These are phyloP conservation scores for Perca schrenkii DNA, from an alignment of 2,113 vertebrate species.

Conservation along the genomic window DNA sequence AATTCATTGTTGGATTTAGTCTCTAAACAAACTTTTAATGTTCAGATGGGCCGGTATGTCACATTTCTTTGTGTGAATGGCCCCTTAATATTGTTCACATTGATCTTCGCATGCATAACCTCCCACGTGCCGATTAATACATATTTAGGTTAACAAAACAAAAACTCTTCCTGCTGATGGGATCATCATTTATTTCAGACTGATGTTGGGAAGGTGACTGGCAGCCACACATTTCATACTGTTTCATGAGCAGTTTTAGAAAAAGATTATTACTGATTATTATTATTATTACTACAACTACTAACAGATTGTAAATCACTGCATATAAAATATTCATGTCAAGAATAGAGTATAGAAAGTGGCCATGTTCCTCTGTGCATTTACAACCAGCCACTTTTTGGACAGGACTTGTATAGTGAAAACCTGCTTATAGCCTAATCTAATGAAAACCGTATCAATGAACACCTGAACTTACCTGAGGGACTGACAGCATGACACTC, in stretches of 20 bases:
- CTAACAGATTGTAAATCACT: no score
- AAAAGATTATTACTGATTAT: no score
- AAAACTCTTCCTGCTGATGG: no score
- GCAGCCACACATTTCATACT: no score
- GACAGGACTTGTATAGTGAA: background rate
- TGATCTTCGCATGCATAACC: background rate
- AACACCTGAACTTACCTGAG: constrained; percentile 82
- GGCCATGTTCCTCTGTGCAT: background rate
- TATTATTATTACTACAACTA: no score
- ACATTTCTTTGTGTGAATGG: no score
- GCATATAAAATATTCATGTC: no score
- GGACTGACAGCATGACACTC: constrained; percentile 85
- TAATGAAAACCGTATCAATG: background rate
- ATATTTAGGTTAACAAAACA: no score
- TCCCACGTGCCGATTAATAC: background rate
- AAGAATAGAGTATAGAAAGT: background rate
- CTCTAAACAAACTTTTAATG: background rate
- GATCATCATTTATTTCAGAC: no score
- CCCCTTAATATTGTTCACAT: background rate
- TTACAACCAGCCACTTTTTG: background rate
- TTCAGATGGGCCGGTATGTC: background rate
- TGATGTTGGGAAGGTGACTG: no score
- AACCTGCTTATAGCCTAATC: background rate
- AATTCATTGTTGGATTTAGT: background rate
- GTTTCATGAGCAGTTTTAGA: no score